Evolutionary conservation across 2,113 vertebrate species (phyloP), one percentile per base, ranked within the genome.

Genomic region (Osmerus eperlanus): DNA sequence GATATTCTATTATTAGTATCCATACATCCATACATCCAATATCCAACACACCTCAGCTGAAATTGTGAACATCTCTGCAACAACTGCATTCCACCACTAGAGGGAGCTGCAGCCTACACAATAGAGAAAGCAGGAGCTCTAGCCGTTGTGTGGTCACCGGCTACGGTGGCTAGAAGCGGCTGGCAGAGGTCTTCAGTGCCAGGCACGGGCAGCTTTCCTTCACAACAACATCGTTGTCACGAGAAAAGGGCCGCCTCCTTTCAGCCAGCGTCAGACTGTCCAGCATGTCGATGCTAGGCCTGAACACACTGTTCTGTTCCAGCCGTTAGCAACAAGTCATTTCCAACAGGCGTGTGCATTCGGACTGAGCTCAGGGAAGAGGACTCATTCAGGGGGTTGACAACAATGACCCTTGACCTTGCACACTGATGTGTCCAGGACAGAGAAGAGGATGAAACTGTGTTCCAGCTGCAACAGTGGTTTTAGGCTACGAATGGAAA

Each of bases 171-270:
- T 47, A 9, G 21, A 6, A 54, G 51, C 63, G 58, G 25, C 60
- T 68, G 71, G 8, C 41, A 8, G 67, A 32, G 70, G 69, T 36
- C 63, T 65, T 80, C 73, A 28, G 89, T 90, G 81, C 88, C 89
- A 88, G 89, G 87, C 86, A 76, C 88, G 53, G 71, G 81, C 84
- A 86, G 80, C 79, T 72, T 70, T 52, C 67, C 59, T 14, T 59
- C 73, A 88, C 85, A 89, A 83, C 29, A 55, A 74, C 81, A 66
- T 77, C 67, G 83, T 83, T 90, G 86, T 90, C 82, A 82, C 73
- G 62, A 68, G 61, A 72, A 73, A 28, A 70, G 19, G 60, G 6
- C 64, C 68, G 68, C 47, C 53, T 68, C 63, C 64, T 75, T 60
- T 67, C 65, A 67, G 56, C 61, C 18, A 28, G 75, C 11, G 29